phyloP scores from a whole-genome alignment of 2,113 vertebrate genomes.

The Ascaphus truei region DNA sequence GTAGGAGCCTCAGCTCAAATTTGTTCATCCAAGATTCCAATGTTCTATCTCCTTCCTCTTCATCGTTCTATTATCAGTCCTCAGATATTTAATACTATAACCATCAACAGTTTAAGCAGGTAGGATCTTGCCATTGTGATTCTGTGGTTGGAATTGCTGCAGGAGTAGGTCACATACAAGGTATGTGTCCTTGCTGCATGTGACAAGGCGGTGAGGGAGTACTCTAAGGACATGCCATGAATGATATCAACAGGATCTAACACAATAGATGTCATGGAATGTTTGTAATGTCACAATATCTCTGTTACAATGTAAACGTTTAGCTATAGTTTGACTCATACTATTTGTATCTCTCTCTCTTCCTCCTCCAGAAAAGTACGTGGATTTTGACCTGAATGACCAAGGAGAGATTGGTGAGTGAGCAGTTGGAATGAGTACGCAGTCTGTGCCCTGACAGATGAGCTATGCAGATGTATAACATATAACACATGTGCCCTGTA shows the following conservation, averaged over 20 bases:
- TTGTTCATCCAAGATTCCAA: too few relatives aligned
- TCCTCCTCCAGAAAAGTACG: conserved; percentile 87
- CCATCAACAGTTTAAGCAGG: too few relatives aligned
- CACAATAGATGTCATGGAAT: too few relatives aligned
- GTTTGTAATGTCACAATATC: neutral
- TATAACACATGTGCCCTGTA: too few relatives aligned
- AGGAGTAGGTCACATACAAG: neutral
- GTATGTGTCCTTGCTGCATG: neutral
- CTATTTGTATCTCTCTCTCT: conserved; percentile 21
- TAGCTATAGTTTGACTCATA: too few relatives aligned
- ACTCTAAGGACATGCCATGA: neutral
- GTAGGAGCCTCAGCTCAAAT: too few relatives aligned
- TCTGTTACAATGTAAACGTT: too few relatives aligned
- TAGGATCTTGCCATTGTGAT: neutral
- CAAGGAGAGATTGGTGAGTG: conserved; percentile 96
- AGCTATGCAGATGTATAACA: neutral
- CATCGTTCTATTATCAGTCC: too few relatives aligned
- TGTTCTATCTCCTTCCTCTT: too few relatives aligned
- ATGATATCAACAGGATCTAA: neutral
- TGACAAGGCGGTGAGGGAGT: neutral
- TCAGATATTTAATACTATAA: too few relatives aligned
- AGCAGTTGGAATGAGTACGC: neutral
- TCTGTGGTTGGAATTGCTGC: neutral
- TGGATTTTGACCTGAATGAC: conserved; percentile 96
- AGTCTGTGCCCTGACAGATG: neutral